Evolutionary conservation across 1,140 invertebrate genomes (phyloP).

Genomic region (Lepidurus arcticus): DNA sequence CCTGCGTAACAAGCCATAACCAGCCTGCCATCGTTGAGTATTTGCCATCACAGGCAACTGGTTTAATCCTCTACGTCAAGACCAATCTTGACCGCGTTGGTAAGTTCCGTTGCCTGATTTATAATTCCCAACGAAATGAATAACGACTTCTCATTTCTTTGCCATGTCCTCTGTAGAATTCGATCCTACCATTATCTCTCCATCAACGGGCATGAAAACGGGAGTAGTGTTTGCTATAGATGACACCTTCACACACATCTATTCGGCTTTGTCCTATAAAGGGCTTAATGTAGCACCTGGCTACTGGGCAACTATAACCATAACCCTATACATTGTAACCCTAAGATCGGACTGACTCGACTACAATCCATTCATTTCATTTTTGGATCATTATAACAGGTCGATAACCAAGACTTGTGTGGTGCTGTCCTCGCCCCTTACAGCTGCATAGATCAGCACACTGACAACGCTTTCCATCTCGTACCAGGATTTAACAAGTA

Average conservation of each 20-base stretch:
- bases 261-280: slow-evolving; percentile 2
- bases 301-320: slow-evolving; percentile 27
- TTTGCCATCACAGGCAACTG: background rate
- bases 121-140: background rate
- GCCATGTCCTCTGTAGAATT: background rate
- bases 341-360: background rate
- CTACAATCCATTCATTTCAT: background rate
- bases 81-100: background rate
- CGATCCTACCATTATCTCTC: slow-evolving; percentile 23
- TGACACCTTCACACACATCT: slow-evolving; percentile 1
- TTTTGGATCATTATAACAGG: slow-evolving; percentile 2
- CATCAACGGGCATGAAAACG: slow-evolving; percentile 1
- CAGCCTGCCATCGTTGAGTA: background rate
- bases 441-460: slow-evolving; percentile 24
- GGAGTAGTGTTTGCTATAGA: slow-evolving; percentile 24
- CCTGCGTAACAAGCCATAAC: background rate
- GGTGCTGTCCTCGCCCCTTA: slow-evolving; percentile 1
- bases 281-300: slow-evolving; percentile 25
- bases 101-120: background rate
- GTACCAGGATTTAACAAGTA: slow-evolving; percentile 29
- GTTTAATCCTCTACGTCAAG: background rate
- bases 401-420: slow-evolving; percentile 27
- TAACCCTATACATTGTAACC: slow-evolving; percentile 27
- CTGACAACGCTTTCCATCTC: background rate
- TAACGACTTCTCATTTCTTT: background rate